Conservation (phyloP, 2,113 vertebrate species). For the Nansenia antarctica region DNA sequence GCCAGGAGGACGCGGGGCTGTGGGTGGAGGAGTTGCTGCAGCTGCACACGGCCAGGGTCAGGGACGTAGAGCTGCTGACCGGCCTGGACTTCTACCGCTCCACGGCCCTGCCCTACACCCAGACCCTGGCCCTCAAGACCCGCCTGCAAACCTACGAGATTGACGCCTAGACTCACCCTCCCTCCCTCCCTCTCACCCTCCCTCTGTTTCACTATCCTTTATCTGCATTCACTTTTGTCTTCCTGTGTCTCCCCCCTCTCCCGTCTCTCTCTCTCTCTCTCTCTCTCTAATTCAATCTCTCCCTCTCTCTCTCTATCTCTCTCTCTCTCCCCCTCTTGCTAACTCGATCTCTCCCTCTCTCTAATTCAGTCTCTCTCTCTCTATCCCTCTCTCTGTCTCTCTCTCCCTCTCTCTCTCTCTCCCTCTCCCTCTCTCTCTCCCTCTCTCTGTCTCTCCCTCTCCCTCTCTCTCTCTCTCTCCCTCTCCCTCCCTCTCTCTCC, state of each 20-base stretch:
- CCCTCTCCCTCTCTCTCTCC: background rate
- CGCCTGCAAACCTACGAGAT: conserved; percentile 92
- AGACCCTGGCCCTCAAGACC: conserved; percentile 90
- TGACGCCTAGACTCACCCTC: conserved; percentile 76
- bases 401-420: background rate
- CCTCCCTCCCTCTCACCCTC: too few relatives aligned
- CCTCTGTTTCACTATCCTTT: background rate
- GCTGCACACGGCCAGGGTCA: conserved; percentile 87
- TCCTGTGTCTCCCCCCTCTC: background rate
- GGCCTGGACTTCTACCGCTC: conserved; percentile 91
- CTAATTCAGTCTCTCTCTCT: background rate
- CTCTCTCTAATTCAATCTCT: background rate
- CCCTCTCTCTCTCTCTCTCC: background rate
- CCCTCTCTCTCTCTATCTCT: background rate
- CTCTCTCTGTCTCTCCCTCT: background rate
- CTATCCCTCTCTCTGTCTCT: background rate
- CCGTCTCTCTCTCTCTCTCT: background rate
- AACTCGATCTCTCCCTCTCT: background rate
- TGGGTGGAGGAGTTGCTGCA: conserved; percentile 94
- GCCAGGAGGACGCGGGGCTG: conserved; percentile 78
- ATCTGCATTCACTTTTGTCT: too few relatives aligned
- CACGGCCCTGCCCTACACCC: conserved; percentile 82
- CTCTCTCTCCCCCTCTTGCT: background rate
- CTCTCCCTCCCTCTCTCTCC: background rate
- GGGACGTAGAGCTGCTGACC: conserved; percentile 91